Conservation (phyloP, 2,797 vertebrate species). For the Pelodytes ibericus region DNA sequence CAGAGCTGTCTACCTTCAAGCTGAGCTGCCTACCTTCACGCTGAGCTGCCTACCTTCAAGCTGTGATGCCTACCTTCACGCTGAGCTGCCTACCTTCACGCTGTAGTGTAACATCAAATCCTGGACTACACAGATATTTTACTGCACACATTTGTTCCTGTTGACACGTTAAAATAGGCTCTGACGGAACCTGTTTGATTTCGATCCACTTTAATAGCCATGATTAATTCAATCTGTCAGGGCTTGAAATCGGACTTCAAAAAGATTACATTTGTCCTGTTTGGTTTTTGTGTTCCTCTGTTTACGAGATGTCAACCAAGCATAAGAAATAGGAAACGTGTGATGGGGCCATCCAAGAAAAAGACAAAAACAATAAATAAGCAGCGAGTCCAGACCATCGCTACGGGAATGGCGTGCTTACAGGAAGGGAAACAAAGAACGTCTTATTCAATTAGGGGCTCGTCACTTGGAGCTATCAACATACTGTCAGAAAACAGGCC, state of each 20-base stretch:
- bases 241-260: slow-evolving; percentile 9
- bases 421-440: not conserved
- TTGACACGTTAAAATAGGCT: too few relatives aligned
- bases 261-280: not conserved
- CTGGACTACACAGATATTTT: too few relatives aligned
- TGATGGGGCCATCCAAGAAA: not conserved
- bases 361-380: not conserved
- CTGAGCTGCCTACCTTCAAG: too few relatives aligned
- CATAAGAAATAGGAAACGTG: slow-evolving; percentile 22
- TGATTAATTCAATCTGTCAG: slow-evolving; percentile 19
- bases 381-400: too few relatives aligned
- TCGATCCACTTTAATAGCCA: not conserved
- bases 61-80: too few relatives aligned
- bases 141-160: too few relatives aligned
- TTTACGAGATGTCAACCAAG: slow-evolving; percentile 9
- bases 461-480: too few relatives aligned
- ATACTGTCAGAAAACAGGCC: not conserved
- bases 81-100: too few relatives aligned
- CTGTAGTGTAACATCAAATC: too few relatives aligned
- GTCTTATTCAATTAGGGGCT: too few relatives aligned
- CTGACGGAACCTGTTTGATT: slow-evolving; percentile 20
- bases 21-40: too few relatives aligned
- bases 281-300: slow-evolving; percentile 16
- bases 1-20: too few relatives aligned
- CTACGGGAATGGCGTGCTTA: not conserved